A percentile compares a stretch with the other conserved stretches of the same genome.
Evolutionary conservation across 2,113 vertebrate species (phyloP).

Genomic region (Pyrgilauda ruficollis): DNA sequence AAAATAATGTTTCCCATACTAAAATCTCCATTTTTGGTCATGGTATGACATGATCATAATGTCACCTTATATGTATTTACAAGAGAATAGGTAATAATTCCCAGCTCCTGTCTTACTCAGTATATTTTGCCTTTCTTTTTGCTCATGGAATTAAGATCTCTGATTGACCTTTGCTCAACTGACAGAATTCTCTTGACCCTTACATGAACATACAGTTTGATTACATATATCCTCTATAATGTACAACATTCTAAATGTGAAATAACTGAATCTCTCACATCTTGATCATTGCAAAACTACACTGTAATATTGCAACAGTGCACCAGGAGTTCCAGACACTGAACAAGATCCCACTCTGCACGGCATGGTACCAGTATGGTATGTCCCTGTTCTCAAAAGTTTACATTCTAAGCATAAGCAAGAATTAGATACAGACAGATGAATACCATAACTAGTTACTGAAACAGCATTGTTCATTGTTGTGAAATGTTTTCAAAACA

Average conservation of each 20-base stretch:
- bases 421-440: slow-evolving; percentile 15
- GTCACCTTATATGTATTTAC: neutral
- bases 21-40: slow-evolving; percentile 46
- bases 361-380: neutral
- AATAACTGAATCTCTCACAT: neutral
- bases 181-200: neutral
- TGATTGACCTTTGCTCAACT: neutral
- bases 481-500: slow-evolving; percentile 31
- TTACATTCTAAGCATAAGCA: slow-evolving; percentile 24
- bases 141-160: neutral
- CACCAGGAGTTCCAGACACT: neutral
- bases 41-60: neutral
- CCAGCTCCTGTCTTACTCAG: neutral
- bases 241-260: neutral
- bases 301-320: neutral
- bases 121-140: neutral
- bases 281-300: neutral
- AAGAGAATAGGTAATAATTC: neutral
- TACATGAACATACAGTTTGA: neutral
- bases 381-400: neutral
- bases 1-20: slow-evolving; percentile 41
- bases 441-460: neutral
- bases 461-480: neutral
- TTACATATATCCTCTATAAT: neutral
- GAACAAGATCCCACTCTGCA: neutral